Evolutionary conservation across 2,113 vertebrate species (phyloP), one percentile per base, ranked within the genome.

Genomic region (Xiphorhynchus elegans): DNA sequence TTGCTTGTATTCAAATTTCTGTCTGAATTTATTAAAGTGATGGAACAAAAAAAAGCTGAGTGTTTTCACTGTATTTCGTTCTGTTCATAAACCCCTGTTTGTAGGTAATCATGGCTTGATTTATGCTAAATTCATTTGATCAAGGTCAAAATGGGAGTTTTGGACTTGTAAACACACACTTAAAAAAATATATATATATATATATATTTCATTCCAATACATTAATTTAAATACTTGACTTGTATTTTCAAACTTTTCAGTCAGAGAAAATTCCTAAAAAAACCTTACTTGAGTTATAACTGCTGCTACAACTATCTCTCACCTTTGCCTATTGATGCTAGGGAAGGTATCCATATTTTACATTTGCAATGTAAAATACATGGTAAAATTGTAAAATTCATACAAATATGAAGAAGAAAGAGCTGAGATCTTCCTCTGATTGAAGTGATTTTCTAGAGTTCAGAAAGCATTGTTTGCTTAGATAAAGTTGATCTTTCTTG

Each of bases 1-100:
- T 76, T 93, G 79, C 63, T 69, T 55, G 63, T 37, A 87, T 87
- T 93, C 35, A 76, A 74, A 91, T 87, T 87, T 87, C 63, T 84
- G 74, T 49, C 60, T n/a, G 35, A 82, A 64, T 82, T 87, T 91
- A 79, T 94, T 95, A 87, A 82, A 76, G 24, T 64, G 35, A 87
- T 20, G 26, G 29, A 83, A 84, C 37, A 79, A 89, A 86, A 60
- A 84, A 60, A 80, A 50, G 6, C 9, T 3, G 0, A 0, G n/a
- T 47, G 31, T 40, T 94, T 91, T 69, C 60, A 64, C 31, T 75
- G 39, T 15, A 13, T 81, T 80, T 74, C 53, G 4, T 40, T 70
- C 76, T 72, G 33, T 49, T 77, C 5, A 1, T 74, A 74, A 91
- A 7, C 9, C 26, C 15, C 74, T 83, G 33, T 68, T 83, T 74